These are phyloP conservation scores for Micropoecilia bifurca DNA, from an alignment of 2,797 vertebrate species.

Conservation along the genomic window DNA sequence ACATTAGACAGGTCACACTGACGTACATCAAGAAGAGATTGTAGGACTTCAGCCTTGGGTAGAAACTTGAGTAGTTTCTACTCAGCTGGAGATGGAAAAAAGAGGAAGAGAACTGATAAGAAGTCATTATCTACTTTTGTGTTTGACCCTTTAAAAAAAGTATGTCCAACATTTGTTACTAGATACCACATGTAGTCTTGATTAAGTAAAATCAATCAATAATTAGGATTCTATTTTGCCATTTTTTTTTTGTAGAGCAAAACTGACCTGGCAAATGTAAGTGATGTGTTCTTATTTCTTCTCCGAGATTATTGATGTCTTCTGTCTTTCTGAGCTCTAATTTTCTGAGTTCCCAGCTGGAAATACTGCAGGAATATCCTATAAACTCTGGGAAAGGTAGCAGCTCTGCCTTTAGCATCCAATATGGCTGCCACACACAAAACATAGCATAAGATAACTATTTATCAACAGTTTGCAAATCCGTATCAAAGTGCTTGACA, in stretches of 20 bases:
- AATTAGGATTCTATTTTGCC: no score
- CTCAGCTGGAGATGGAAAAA: not conserved
- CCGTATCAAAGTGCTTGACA: not conserved
- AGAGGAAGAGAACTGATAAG: not conserved
- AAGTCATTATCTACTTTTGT: not conserved
- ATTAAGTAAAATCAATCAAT: not conserved
- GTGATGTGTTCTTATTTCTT: not conserved
- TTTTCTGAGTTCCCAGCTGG: not conserved
- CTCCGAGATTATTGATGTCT: not conserved
- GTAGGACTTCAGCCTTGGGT: not conserved
- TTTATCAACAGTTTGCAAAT: not conserved
- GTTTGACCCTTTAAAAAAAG: not conserved
- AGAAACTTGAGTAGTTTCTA: not conserved
- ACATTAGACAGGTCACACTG: not conserved
- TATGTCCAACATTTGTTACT: not conserved
- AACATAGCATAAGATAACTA: not conserved
- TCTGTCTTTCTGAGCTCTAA: not conserved
- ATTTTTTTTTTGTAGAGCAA: not conserved
- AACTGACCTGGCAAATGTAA: not conserved
- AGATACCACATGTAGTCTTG: not conserved
- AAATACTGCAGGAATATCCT: not conserved
- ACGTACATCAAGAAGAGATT: not conserved
- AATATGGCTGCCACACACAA: not conserved
- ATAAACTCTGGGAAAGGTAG: not conserved
- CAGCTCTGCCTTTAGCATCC: not conserved